phyloP scores from a whole-genome alignment of 2,888 invertebrate species.

The Helobdella robusta region DNA sequence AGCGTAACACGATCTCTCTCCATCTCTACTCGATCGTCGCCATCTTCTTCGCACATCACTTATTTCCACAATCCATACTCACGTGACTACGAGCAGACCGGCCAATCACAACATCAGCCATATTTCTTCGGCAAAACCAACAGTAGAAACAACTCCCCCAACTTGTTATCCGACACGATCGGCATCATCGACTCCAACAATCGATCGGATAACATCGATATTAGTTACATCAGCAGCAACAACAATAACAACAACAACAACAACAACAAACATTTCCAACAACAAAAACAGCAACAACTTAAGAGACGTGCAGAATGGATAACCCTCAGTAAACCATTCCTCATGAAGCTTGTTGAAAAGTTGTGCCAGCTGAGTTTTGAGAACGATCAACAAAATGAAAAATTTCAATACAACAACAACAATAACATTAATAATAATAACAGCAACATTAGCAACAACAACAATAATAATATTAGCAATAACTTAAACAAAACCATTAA shows the following conservation, averaged over 20 bases:
- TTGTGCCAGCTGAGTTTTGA: conserved; percentile 29
- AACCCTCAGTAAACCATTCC: conserved; percentile 28
- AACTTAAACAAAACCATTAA: background rate
- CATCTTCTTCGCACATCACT: background rate
- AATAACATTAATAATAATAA: conserved; percentile 1
- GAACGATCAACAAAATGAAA: conserved; percentile 10
- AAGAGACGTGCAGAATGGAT: conserved; percentile 25
- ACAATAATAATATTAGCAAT: background rate
- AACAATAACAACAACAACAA: background rate
- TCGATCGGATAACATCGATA: background rate
- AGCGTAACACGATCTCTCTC: conserved; percentile 22
- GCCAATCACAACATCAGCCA: background rate
- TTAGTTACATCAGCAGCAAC: background rate
- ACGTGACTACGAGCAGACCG: background rate
- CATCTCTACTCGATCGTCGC: conserved; percentile 17
- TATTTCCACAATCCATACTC: conserved; percentile 1
- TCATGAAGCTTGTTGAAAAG: conserved; percentile 27
- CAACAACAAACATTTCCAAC: too few species aligned
- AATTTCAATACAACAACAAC: background rate
- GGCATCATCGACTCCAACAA: conserved; percentile 4
- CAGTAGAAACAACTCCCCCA: background rate
- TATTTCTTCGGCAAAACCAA: background rate
- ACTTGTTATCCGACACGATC: background rate
- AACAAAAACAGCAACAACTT: background rate
- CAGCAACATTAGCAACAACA: background rate